phyloP scores from a whole-genome alignment of 1,140 invertebrate species.

The Maniola jurtina region DNA sequence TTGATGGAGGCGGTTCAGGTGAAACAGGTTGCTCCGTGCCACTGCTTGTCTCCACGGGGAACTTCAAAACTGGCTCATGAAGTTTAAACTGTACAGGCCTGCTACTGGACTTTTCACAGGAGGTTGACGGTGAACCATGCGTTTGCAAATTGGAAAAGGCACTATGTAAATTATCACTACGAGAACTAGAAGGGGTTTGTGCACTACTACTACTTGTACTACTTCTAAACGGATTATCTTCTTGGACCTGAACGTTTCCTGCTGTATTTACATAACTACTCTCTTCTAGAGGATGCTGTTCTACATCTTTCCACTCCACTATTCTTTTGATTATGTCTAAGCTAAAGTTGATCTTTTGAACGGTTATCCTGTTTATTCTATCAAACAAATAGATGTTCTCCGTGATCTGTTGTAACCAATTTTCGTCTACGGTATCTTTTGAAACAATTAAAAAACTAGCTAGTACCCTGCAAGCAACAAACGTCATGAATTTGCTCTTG shows the following conservation, averaged over 20 bases:
- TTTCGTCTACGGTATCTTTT: constrained; percentile 87
- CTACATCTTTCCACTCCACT: constrained; percentile 92
- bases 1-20: constrained; percentile 53
- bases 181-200: constrained; percentile 52
- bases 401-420: constrained; percentile 88
- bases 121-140: constrained; percentile 55
- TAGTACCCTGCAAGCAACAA: constrained; percentile 87
- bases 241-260: constrained; percentile 54
- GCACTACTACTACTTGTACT: constrained; percentile 52
- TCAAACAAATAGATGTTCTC: constrained; percentile 82
- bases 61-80: constrained; percentile 66
- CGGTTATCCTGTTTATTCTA: constrained; percentile 78
- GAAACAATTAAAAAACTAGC: constrained; percentile 91
- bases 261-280: constrained; percentile 70
- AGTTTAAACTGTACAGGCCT: constrained; percentile 57
- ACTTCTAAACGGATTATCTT: constrained; percentile 69
- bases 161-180: constrained; percentile 63
- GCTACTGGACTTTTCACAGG: constrained; percentile 43
- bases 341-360: constrained; percentile 88
- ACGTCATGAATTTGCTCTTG: constrained; percentile 89
- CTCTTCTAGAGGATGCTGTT: constrained; percentile 90
- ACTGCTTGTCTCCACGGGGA: constrained; percentile 44
- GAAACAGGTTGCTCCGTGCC: constrained; percentile 51
- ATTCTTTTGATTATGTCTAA: constrained; percentile 91
- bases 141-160: constrained; percentile 74